Percentiles rank a stretch among this genome's conserved stretches.
Evolutionary conservation across 2,888 invertebrate genomes (phyloP).

Genomic region (Creontiades dilutus): DNA sequence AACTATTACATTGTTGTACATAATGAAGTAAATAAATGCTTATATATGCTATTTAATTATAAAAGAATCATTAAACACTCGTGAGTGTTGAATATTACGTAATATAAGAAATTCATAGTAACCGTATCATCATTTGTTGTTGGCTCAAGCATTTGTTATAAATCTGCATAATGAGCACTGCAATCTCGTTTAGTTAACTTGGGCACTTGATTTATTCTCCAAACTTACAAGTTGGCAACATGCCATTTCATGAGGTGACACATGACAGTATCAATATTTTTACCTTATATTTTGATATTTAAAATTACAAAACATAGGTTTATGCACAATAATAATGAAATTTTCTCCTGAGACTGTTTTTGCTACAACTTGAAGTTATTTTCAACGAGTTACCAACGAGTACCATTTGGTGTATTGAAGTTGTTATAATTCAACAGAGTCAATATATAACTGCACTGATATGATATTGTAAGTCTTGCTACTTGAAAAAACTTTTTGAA

Average conservation of each 20-base stretch:
- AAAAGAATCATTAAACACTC: conserved; percentile 11
- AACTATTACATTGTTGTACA: conserved; percentile 44
- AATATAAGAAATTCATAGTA: conserved; percentile 22
- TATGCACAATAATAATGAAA: background rate
- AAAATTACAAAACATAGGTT: too few relatives aligned
- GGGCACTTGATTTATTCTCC: background rate
- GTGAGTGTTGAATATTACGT: background rate
- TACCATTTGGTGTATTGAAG: background rate
- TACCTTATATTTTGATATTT: background rate
- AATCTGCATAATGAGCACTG: conserved; percentile 2
- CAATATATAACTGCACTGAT: background rate
- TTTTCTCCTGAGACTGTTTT: background rate
- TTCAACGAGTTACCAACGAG: conserved; percentile 15
- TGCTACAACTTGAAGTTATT: background rate
- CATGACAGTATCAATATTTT: conserved; percentile 8
- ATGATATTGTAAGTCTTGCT: too few relatives aligned
- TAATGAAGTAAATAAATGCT: conserved; percentile 19
- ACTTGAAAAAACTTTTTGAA: too few relatives aligned
- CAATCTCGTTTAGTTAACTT: background rate
- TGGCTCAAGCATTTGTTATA: background rate
- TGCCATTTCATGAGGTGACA: background rate
- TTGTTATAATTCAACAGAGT: background rate
- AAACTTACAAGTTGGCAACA: background rate
- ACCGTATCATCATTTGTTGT: background rate
- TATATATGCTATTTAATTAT: conserved; percentile 23